phyloP scores from a whole-genome alignment of 1,140 invertebrate species.

The Caenorhabditis remanei region DNA sequence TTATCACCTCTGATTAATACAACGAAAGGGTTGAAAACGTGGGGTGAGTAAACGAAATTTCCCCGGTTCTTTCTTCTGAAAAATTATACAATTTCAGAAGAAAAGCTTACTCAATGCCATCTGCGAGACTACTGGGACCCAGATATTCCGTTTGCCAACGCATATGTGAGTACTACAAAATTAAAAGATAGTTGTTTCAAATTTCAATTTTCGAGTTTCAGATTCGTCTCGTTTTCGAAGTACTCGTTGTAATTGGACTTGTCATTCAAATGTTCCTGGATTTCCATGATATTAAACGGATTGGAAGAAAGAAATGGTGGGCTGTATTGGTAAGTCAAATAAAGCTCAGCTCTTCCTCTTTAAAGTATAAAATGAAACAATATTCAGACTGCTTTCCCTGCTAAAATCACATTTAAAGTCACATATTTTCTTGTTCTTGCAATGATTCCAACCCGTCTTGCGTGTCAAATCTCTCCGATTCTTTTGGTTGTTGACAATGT shows the following conservation, averaged over 20 bases:
- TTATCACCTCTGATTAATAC: slow-evolving; percentile 13
- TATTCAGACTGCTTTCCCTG: slow-evolving; percentile 86
- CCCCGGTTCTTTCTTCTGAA: not conserved
- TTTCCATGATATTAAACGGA: slow-evolving; percentile 70
- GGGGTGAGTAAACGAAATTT: not conserved
- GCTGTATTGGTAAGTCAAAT: slow-evolving; percentile 51
- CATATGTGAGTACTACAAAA: slow-evolving; percentile 34
- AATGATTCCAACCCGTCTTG: slow-evolving; percentile 86
- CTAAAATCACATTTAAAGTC: slow-evolving; percentile 91
- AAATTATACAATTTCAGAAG: not conserved
- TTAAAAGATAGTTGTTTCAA: not conserved
- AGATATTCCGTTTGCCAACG: slow-evolving; percentile 23
- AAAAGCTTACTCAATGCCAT: slow-evolving; percentile 52
- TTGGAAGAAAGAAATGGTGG: slow-evolving; percentile 68
- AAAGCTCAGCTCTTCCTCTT: not conserved
- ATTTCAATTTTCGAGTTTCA: slow-evolving; percentile 33
- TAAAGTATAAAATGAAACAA: not conserved
- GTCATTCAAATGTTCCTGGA: slow-evolving; percentile 69
- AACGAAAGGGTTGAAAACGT: not conserved
- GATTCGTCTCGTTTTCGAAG: slow-evolving; percentile 61
- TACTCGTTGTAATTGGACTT: slow-evolving; percentile 59
- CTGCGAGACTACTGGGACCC: slow-evolving; percentile 55
- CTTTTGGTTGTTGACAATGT: slow-evolving; percentile 85
- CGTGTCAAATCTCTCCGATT: slow-evolving; percentile 82
- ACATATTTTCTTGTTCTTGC: slow-evolving; percentile 89